Evolutionary conservation across 2,888 invertebrate species (phyloP), one percentile per base, ranked within the genome.

Genomic region (Pyrgus malvae): DNA sequence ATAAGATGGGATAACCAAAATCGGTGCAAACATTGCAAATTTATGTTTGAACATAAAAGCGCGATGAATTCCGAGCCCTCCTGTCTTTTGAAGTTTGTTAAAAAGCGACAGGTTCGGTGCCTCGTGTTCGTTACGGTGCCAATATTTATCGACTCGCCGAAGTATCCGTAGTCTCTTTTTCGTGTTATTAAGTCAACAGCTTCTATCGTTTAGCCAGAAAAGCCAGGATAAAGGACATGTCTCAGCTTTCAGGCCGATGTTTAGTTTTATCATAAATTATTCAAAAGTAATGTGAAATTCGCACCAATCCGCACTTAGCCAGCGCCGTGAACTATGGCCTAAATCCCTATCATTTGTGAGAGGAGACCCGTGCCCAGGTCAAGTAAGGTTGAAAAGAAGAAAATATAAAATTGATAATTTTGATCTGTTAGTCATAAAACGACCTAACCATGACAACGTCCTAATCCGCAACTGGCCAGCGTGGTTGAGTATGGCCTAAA

Each of bases 191-290:
- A 72, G 68, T 70, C 66, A 69, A 59, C 65, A 53, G 44, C 44
- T 67, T 59, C 58, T 61, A 64, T 58, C 59, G 64, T 62, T 68
- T 65, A 68, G 68, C 59, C 57, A 54, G 59, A 60, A 67, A 75
- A 71, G 64, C 58, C 62, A 58, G 65, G 63, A 63, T 38, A n/a
- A 53, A 12, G 44, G 9, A 27, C 25, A 37, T 17, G 44, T 51
- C 37, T 11, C 19, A 25, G 25, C 29, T 4, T 7, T 14, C 14
- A 9, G 6, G 37, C 25, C 25, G 14, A 37, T 40, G 7, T 11
- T 19, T 19, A 2, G 23, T 41, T 17, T 37, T 37, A 37, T 37
- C 14, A 16, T 3, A 16, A 37, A 37, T 16, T 8, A 17, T 7
- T n/a, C n/a, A n/a, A n/a, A n/a, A n/a, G n/a, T n/a, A n/a, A n/a